Base-by-base conservation (phyloP, 2,888 invertebrate genomes). In the Pharmacophagus antenor region DNA sequence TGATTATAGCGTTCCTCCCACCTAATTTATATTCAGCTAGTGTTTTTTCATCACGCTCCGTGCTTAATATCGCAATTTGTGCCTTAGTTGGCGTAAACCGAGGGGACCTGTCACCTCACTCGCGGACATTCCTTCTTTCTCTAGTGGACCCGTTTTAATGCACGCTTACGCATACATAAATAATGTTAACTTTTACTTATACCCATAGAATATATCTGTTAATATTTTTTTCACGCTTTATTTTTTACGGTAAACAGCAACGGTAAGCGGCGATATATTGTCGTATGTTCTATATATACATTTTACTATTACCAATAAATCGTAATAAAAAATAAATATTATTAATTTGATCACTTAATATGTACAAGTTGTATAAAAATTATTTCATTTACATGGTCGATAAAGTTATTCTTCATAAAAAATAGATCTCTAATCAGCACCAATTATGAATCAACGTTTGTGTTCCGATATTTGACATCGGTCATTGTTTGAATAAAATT, bases 1-100 rank as follows among this genome's bases (percentile, higher is more conserved):
- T 90, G 91, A 91, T 91, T 91, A 91, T 91, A 85, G 88, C 84
- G 86, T 79, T 81, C 78, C 83, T 84, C 83, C 80, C 75, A 79
- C 88, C 90, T 90, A 88, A 91, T 91, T 91, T 91, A 91, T 90
- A 91, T 91, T 91, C 91, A 87, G 88, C 84, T 85, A 85, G 91
- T 88, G 91, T 91, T 91, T 90, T 91, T 91, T 91, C 91, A 91
- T 91, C 91, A 90, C 89, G 86, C 84, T 82, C 80, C 79, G 89
- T 88, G 88, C 85, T 89, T 88, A 88, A 90, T 89, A 89, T 89
- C 85, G 87, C 89, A 85, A 88, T 89, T 89, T 88, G 90, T 88
- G 83, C 86, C 82, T 85, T 85, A 86, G 88, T 85, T 85, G 87
- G 87, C 85, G 88, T 87, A 86, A 86, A 82, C 83, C 84, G 81